phyloP scores from a whole-genome alignment of 2,888 invertebrate genomes.

The Escarpia spicata region DNA sequence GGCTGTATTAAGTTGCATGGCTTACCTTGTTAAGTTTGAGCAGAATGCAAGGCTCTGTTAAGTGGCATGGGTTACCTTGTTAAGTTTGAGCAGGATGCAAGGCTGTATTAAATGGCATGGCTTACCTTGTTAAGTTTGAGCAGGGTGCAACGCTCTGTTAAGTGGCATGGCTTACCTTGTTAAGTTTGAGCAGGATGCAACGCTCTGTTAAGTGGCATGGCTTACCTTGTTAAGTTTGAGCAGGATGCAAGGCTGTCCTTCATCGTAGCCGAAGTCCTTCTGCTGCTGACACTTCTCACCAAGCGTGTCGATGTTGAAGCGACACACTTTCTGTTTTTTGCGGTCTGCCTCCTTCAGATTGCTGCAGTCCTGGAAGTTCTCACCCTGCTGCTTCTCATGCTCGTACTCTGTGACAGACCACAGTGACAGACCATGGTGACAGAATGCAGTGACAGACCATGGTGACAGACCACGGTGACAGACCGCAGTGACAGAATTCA shows the following conservation, averaged over 20 bases:
- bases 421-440: not conserved
- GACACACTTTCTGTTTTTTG: conserved; percentile 74
- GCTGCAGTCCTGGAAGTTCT: conserved; percentile 44
- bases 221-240: conserved; percentile 94
- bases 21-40: conserved; percentile 94
- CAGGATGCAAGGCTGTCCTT: conserved; percentile 90
- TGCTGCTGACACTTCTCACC: conserved; percentile 75
- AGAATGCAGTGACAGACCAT: not conserved
- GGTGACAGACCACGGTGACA: no score
- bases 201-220: not conserved
- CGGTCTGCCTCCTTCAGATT: conserved; percentile 32
- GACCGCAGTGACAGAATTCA: no score
- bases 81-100: not conserved
- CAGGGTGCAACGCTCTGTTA: conserved; percentile 86
- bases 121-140: conserved; percentile 94
- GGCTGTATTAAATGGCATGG: not conserved
- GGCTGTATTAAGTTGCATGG: not conserved
- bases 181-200: not conserved
- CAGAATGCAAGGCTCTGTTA: conserved; percentile 86
- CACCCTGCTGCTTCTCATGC: conserved; percentile 46
- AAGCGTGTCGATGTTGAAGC: conserved; percentile 79
- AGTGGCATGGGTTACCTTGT: not conserved
- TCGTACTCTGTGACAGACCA: conserved; percentile 41
- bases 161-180: not conserved
- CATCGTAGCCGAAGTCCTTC: conserved; percentile 86